Percentiles rank a stretch among this genome's conserved stretches.
phyloP scores from a whole-genome alignment of 2,888 invertebrate species.

The Tetragonula carbonaria region DNA sequence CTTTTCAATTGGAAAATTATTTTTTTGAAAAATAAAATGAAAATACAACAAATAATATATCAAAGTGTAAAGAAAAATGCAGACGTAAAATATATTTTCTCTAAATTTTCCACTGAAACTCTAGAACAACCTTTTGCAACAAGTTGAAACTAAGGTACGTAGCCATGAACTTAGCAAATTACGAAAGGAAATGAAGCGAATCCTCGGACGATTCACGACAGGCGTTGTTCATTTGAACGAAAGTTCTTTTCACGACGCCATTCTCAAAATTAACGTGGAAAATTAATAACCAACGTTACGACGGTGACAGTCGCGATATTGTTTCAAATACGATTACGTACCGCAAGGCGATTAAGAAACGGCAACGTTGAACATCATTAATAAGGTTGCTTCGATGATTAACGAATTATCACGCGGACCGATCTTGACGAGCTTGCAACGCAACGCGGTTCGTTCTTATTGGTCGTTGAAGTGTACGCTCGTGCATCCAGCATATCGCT shows the following conservation, averaged over 20 bases:
- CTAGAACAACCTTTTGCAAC: background rate
- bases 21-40: too few relatives aligned
- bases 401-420: constrained; percentile 49
- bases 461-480: background rate
- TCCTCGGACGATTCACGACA: background rate
- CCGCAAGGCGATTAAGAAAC: constrained; percentile 42
- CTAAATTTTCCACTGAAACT: too few relatives aligned
- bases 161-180: background rate
- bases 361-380: constrained; percentile 31
- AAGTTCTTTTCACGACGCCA: constrained; percentile 4
- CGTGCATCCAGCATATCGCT: constrained; percentile 10
- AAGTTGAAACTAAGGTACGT: background rate
- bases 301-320: constrained; percentile 33
- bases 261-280: background rate
- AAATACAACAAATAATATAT: too few relatives aligned
- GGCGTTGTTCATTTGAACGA: background rate
- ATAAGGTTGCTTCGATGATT: constrained; percentile 44
- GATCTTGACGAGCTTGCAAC: constrained; percentile 41
- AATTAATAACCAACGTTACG: constrained; percentile 37
- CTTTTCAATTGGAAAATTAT: too few relatives aligned
- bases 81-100: too few relatives aligned
- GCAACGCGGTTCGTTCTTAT: constrained; percentile 36
- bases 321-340: constrained; percentile 40
- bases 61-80: too few relatives aligned
- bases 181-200: background rate